Conservation (phyloP, 2,113 vertebrate genomes). For the Oplegnathus fasciatus region DNA sequence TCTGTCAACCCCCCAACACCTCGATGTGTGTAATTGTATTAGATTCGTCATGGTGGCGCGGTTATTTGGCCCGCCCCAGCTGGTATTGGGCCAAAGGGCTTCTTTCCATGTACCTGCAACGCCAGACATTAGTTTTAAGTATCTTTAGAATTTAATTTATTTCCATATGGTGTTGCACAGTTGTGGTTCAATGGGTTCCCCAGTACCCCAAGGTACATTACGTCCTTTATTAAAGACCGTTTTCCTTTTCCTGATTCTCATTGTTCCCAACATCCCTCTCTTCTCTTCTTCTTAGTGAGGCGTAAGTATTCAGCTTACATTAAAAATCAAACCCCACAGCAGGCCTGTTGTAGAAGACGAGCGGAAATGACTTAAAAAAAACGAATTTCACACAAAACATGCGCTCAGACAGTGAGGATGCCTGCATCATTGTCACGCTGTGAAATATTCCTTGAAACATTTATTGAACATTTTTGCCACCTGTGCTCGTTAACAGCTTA, state of each 20-base stretch:
- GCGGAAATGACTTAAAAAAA: slow-evolving; percentile 3
- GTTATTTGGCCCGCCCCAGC: slow-evolving; percentile 59
- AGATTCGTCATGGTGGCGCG: slow-evolving; percentile 73
- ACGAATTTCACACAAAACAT: neutral
- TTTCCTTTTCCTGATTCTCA: slow-evolving; percentile 33
- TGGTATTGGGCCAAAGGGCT: slow-evolving; percentile 51
- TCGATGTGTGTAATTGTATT: slow-evolving; percentile 81
- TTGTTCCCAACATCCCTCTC: slow-evolving; percentile 43
- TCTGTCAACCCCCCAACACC: slow-evolving; percentile 73
- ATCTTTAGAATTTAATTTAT: slow-evolving; percentile 53
- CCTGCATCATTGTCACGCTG: slow-evolving; percentile 1
- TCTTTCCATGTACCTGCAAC: slow-evolving; percentile 50
- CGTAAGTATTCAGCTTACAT: slow-evolving; percentile 19
- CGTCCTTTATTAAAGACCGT: slow-evolving; percentile 43
- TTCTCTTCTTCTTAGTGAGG: slow-evolving; percentile 4
- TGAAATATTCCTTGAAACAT: slow-evolving; percentile 5
- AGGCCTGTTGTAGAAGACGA: slow-evolving; percentile 14
- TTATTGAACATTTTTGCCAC: slow-evolving; percentile 19
- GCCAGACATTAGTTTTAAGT: slow-evolving; percentile 56
- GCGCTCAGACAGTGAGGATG: neutral
- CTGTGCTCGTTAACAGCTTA: slow-evolving; percentile 46
- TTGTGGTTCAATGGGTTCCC: slow-evolving; percentile 38
- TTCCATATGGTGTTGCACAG: slow-evolving; percentile 42
- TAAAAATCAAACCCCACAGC: slow-evolving; percentile 37
- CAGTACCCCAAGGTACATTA: slow-evolving; percentile 28